Conservation (phyloP, 2,888 invertebrate genomes). For the Cynaeus angustus region DNA sequence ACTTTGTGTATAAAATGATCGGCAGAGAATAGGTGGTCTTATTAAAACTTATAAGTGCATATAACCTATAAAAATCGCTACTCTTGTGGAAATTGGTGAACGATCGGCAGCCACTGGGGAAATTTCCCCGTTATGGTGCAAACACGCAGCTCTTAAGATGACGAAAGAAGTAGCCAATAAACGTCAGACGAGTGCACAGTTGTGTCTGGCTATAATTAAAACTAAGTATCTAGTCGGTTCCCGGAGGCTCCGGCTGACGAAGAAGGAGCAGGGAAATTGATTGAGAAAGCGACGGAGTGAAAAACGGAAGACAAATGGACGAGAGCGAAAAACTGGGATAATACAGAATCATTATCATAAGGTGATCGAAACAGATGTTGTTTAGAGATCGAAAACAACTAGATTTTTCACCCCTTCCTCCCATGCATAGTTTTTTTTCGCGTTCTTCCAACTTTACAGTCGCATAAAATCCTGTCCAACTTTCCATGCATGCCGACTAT, state of each 20-base stretch:
- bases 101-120: constrained; percentile 23
- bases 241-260: constrained; percentile 57
- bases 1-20: constrained; percentile 37
- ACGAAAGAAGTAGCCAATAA: constrained; percentile 67
- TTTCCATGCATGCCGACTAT: background rate
- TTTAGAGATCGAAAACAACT: too few relatives aligned
- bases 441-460: background rate
- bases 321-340: background rate
- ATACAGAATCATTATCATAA: too few relatives aligned
- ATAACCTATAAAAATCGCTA: constrained; percentile 11
- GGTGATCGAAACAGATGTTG: too few relatives aligned
- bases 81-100: constrained; percentile 18
- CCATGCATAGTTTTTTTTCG: too few relatives aligned
- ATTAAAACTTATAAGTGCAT: constrained; percentile 39
- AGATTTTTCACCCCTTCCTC: too few relatives aligned
- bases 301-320: constrained; percentile 67
- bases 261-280: constrained; percentile 65
- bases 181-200: constrained; percentile 64
- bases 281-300: constrained; percentile 67
- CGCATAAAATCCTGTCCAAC: background rate
- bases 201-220: constrained; percentile 69
- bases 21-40: constrained; percentile 17
- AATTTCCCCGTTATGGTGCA: constrained; percentile 46
- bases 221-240: constrained; percentile 67
- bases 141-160: constrained; percentile 60